Percentiles rank a stretch among this genome's conserved stretches.
phyloP scores from a whole-genome alignment of 2,797 vertebrate genomes.

The Sebastes vulpes region DNA sequence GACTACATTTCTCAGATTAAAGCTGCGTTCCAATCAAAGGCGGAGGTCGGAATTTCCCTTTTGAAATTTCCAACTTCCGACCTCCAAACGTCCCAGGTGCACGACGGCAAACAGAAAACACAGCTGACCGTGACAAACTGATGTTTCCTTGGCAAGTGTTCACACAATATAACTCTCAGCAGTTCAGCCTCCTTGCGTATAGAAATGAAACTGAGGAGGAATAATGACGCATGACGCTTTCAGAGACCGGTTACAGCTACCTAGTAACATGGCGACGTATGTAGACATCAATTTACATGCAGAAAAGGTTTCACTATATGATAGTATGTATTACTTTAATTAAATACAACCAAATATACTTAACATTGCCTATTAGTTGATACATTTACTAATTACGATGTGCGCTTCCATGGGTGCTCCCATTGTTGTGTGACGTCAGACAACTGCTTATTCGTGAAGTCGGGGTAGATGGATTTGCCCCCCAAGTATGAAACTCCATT shows the following conservation, averaged over 20 bases:
- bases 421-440: neutral
- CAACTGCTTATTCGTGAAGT: neutral
- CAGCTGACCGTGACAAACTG: neutral
- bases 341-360: neutral
- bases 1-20: conserved; percentile 4
- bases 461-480: neutral
- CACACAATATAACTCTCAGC: neutral
- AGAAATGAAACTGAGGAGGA: neutral
- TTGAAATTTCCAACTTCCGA: neutral
- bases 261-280: neutral
- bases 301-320: neutral
- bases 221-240: neutral
- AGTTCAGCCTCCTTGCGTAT: neutral
- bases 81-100: neutral
- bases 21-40: neutral
- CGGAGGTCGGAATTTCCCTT: neutral
- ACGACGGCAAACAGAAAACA: neutral
- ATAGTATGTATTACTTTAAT: neutral
- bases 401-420: neutral
- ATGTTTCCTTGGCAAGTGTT: neutral
- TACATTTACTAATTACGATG: neutral
- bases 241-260: neutral
- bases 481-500: neutral
- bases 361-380: neutral
- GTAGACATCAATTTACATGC: neutral